Evolutionary conservation across 2,797 vertebrate genomes (phyloP).

Genomic region (Iguana delicatissima): DNA sequence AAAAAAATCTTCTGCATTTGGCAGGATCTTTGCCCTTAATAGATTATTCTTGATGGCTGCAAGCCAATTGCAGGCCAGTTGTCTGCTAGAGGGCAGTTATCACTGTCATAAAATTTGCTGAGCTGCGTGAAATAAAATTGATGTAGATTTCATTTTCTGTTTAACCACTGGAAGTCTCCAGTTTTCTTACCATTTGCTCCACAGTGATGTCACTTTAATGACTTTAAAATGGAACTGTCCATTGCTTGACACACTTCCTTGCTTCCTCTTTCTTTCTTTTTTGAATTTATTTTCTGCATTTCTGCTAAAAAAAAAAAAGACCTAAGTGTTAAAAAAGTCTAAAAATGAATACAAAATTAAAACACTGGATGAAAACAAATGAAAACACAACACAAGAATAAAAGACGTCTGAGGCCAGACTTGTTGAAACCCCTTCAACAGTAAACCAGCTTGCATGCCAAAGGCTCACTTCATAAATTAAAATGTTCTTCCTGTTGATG

Average conservation of each 20-base stretch:
- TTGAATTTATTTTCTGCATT: not conserved
- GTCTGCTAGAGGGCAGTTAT: not conserved
- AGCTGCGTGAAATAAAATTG: accelerated
- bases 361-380: not conserved
- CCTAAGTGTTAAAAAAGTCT: not conserved
- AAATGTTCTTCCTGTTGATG: not conserved
- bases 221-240: not conserved
- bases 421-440: not conserved
- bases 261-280: not conserved
- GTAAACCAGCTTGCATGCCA: not conserved
- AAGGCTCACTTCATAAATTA: not conserved
- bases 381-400: not conserved
- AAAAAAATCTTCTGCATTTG: not conserved
- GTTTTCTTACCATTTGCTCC: not conserved
- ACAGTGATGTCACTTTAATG: not conserved
- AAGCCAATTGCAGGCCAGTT: not conserved
- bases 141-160: not conserved
- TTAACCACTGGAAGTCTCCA: not conserved
- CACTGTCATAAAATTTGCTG: conserved; percentile 14
- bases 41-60: conserved; percentile 4
- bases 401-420: not conserved
- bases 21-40: not conserved
- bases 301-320: not conserved
- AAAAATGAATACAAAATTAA: not conserved
- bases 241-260: not conserved